phyloP scores from a whole-genome alignment of 2,888 invertebrate genomes.

The Thereva nobilitata region DNA sequence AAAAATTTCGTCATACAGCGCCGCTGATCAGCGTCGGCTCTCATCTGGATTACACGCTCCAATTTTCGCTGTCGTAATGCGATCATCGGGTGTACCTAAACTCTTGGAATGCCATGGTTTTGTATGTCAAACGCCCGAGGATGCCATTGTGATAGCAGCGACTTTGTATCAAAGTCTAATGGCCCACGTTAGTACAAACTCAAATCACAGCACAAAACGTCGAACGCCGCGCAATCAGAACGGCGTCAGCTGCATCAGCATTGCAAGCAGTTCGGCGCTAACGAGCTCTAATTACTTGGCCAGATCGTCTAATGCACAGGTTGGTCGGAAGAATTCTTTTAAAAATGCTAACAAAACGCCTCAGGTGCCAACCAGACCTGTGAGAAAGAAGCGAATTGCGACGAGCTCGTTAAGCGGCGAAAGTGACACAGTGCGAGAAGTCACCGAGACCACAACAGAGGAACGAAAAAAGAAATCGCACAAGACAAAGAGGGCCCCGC shows the following conservation, averaged over 20 bases:
- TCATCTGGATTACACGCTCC: slow-evolving; percentile 71
- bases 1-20: slow-evolving; percentile 47
- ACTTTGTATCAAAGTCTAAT: slow-evolving; percentile 87
- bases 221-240: slow-evolving; percentile 71
- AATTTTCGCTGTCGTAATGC: slow-evolving; percentile 88
- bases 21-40: slow-evolving; percentile 54
- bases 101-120: slow-evolving; percentile 89
- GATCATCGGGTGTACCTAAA: slow-evolving; percentile 73
- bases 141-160: slow-evolving; percentile 89
- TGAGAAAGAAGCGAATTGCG: slow-evolving; percentile 73
- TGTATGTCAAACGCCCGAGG: slow-evolving; percentile 85
- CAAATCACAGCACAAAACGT: slow-evolving; percentile 53
- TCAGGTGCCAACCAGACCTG: slow-evolving; percentile 69
- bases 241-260: slow-evolving; percentile 77
- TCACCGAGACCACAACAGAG: slow-evolving; percentile 59
- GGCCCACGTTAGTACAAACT: slow-evolving; percentile 71
- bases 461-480: slow-evolving; percentile 64
- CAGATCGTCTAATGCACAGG: slow-evolving; percentile 48
- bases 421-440: slow-evolving; percentile 63
- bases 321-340: slow-evolving; percentile 52
- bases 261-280: slow-evolving; percentile 66
- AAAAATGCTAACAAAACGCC: slow-evolving; percentile 50
- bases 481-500: slow-evolving; percentile 63
- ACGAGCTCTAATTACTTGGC: slow-evolving; percentile 53
- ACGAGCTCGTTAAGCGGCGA: slow-evolving; percentile 66